Evolutionary conservation across 2,797 vertebrate genomes (phyloP).

Genomic region (Oreochromis mossambicus): DNA sequence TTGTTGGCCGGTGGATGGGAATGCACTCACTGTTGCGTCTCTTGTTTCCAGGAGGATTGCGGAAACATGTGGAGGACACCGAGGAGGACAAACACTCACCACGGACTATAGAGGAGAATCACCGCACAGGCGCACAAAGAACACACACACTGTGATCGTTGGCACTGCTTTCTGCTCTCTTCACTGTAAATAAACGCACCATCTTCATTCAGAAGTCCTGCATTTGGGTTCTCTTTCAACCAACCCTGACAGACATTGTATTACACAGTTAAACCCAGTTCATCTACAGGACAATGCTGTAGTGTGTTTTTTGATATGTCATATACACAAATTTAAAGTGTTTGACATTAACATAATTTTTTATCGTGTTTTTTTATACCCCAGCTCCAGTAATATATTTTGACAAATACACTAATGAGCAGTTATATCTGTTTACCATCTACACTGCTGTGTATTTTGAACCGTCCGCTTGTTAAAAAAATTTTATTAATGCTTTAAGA

Average conservation of each 20-base stretch:
- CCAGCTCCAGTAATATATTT: neutral
- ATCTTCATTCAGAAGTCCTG: neutral
- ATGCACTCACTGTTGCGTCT: neutral
- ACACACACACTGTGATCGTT: neutral
- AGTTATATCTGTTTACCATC: no score
- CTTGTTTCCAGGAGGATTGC: neutral
- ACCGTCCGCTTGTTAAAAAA: neutral
- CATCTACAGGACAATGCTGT: neutral
- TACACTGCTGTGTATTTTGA: neutral
- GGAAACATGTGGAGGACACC: neutral
- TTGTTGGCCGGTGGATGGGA: neutral
- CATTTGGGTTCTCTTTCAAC: neutral
- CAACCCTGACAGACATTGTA: neutral
- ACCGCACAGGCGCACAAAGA: neutral
- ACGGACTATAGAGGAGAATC: neutral
- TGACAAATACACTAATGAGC: neutral
- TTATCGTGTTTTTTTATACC: neutral
- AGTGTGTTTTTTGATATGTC: neutral
- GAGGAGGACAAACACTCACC: neutral
- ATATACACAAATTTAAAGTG: neutral
- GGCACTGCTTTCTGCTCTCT: neutral
- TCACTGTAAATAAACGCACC: neutral
- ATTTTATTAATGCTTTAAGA: neutral
- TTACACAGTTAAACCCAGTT: neutral
- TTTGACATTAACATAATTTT: neutral